These are phyloP conservation scores for Halcyon malimbica DNA, from an alignment of 2,113 vertebrate genomes.

Conservation along the genomic window DNA sequence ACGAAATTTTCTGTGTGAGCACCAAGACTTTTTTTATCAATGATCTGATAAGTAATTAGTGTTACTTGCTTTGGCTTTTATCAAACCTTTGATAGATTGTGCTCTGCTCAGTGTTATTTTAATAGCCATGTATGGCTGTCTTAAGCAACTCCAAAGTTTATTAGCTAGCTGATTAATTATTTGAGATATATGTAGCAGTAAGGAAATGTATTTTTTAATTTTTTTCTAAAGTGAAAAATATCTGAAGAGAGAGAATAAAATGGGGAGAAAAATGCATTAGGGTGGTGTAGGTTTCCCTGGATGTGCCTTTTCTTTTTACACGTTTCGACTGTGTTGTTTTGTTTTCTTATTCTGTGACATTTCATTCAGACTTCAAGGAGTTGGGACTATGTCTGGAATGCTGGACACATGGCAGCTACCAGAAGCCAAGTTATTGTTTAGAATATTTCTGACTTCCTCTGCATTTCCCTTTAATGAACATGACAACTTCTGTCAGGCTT, in stretches of 20 bases:
- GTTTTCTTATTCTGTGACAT: not conserved
- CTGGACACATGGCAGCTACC: not conserved
- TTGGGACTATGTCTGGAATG: not conserved
- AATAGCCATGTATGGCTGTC: not conserved
- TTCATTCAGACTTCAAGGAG: not conserved
- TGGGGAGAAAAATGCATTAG: not conserved
- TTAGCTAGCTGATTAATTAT: not conserved
- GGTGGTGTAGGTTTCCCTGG: not conserved
- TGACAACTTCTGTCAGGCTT: not conserved
- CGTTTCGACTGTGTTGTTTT: not conserved
- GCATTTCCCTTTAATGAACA: not conserved
- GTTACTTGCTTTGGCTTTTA: not conserved
- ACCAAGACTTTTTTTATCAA: not conserved
- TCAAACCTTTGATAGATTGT: not conserved
- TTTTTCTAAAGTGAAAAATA: not conserved
- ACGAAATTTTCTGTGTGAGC: not conserved
- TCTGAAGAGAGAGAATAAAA: not conserved
- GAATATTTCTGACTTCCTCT: not conserved
- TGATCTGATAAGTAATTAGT: not conserved
- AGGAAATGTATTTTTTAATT: not conserved
- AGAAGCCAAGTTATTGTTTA: not conserved
- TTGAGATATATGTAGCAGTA: not conserved
- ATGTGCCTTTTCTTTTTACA: not conserved
- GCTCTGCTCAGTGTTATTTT: not conserved
- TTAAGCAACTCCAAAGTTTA: not conserved